Base-by-base conservation (phyloP, 2,113 vertebrate genomes). In the Chiloscyllium plagiosum region DNA sequence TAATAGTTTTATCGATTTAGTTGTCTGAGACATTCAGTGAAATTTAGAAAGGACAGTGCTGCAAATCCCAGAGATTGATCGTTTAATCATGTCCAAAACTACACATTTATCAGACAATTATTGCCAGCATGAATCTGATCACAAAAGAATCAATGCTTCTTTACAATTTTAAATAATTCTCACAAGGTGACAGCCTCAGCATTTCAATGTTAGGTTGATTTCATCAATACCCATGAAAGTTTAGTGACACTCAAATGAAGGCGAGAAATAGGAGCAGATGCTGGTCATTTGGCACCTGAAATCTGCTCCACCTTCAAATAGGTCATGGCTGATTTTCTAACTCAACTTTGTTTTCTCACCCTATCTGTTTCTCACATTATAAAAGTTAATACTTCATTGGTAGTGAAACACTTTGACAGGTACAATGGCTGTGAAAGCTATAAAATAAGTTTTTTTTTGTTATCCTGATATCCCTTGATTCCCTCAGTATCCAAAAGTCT, bases 71-170 rank as follows among this genome's bases (percentile, higher is more conserved):
- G 52, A 33, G 50, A 61, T 90, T 61, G 26, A 56, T 90, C 87
- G 61, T 90, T 90, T 61, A 90, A 90, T 61, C 24, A 56, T 52
- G 86, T 89, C 86, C 29, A 89, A 89, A 89, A 89, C 26, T 89
- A 56, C 52, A 33, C 12, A 89, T 52, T 89, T 90, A 90, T 15
- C 26, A 33, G 86, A 61, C 61, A 90, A 90, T 90, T 33, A 61
- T 90, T 90, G 50, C 86, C 20, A 87, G 26, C 0, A 7, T 29
- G 24, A 12, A 26, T 20, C 85, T 90, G 50, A 56, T 56, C 61
- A 3, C 52, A 26, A 33, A 26, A 61, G 86, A 90, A 90, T 90
- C 12, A 4, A 52, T 87, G 85, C 24, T 87, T 24, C 85, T 87
- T 87, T 29, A 90, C 86, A 90, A 56, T 90, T 22, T 90, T 90